Conservation (phyloP, 2,113 vertebrate species). For the Lophochroa leadbeateri region DNA sequence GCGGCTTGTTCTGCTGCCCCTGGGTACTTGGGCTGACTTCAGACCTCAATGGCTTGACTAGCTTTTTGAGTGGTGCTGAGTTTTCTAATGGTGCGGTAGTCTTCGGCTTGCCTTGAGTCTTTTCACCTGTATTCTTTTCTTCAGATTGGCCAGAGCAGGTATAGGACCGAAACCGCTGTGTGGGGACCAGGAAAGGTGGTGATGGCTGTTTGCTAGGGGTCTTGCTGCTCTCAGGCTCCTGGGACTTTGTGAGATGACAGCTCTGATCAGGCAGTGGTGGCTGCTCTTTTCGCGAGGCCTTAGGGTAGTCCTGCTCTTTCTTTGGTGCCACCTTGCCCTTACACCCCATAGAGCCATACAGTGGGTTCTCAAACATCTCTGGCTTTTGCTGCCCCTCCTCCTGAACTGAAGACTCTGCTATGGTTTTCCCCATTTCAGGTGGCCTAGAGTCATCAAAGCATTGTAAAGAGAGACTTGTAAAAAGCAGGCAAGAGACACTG, state of each 20-base stretch:
- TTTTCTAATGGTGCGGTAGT: slow-evolving; percentile 9
- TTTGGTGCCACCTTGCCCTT: slow-evolving; percentile 52
- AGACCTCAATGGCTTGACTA: slow-evolving; percentile 80
- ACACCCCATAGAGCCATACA: slow-evolving; percentile 84
- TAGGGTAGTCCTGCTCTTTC: slow-evolving; percentile 81
- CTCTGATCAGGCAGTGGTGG: slow-evolving; percentile 64
- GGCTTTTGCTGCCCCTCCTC: slow-evolving; percentile 74
- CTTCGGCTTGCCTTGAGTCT: slow-evolving; percentile 75
- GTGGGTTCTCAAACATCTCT: slow-evolving; percentile 95
- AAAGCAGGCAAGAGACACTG: neutral
- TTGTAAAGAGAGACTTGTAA: neutral
- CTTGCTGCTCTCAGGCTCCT: slow-evolving; percentile 77
- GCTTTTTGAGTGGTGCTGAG: slow-evolving; percentile 75
- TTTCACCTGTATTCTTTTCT: slow-evolving; percentile 52
- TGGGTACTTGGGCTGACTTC: slow-evolving; percentile 69
- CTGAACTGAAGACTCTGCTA: slow-evolving; percentile 11
- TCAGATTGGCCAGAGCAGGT: slow-evolving; percentile 80
- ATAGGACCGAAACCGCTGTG: slow-evolving; percentile 83
- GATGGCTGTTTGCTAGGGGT: slow-evolving; percentile 43
- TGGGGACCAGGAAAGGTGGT: slow-evolving; percentile 73
- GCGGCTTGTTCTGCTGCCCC: slow-evolving; percentile 73
- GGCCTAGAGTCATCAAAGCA: slow-evolving; percentile 17
- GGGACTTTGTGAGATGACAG: slow-evolving; percentile 67
- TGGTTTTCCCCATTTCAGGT: slow-evolving; percentile 52
- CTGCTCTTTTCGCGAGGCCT: slow-evolving; percentile 75